These are phyloP conservation scores for Geophilus truncorum DNA, from an alignment of 2,888 invertebrate genomes.

Conservation along the genomic window DNA sequence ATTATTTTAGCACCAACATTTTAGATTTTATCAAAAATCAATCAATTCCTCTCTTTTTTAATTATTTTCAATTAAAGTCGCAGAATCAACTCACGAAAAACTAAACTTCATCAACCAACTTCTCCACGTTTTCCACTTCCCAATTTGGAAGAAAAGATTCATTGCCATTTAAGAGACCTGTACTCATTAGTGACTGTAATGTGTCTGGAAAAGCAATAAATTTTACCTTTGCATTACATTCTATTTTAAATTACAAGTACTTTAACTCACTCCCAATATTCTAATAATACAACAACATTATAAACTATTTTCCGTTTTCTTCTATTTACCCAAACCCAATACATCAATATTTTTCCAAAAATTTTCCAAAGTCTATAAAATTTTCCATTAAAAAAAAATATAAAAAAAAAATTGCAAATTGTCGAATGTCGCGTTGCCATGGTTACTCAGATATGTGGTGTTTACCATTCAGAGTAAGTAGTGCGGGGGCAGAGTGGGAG, in stretches of 20 bases:
- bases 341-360: neutral
- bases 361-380: neutral
- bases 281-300: too few species aligned
- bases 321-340: neutral
- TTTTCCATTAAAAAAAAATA: neutral
- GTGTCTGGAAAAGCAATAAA: neutral
- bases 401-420: neutral
- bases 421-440: neutral
- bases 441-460: neutral
- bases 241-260: neutral
- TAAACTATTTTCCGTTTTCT: too few species aligned
- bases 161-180: neutral
- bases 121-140: neutral
- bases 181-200: neutral
- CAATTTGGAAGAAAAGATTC: neutral
- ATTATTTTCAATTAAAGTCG: too few species aligned
- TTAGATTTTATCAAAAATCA: too few species aligned
- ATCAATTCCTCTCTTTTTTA: too few species aligned
- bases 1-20: too few species aligned
- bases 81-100: neutral
- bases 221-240: neutral
- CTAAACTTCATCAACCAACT: neutral
- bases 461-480: neutral
- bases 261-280: too few species aligned
- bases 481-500: conserved; percentile 10